Evolutionary conservation across 2,113 vertebrate species (phyloP).

Genomic region (Cyprinodon variegatus): DNA sequence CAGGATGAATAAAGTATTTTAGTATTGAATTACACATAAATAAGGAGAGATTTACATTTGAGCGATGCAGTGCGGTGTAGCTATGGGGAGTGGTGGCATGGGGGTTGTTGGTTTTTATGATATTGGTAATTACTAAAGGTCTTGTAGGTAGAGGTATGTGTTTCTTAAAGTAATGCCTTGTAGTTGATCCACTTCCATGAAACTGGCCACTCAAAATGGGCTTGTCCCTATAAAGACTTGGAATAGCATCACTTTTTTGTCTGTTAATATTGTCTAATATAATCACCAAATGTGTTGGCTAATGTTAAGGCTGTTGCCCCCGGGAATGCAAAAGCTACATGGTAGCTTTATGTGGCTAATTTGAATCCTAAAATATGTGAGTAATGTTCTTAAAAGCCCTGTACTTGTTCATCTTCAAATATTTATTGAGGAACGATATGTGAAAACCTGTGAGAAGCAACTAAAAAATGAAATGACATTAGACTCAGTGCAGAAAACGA

Average conservation of each 20-base stretch:
- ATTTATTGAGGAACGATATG: conserved; percentile 1
- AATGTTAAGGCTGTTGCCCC: not conserved
- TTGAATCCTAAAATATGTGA: not conserved
- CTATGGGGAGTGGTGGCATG: too few species aligned
- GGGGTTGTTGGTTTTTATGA: too few species aligned
- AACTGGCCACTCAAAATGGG: not conserved
- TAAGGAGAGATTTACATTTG: too few species aligned
- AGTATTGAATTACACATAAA: too few species aligned
- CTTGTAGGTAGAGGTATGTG: not conserved
- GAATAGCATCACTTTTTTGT: not conserved
- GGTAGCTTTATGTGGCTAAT: not conserved
- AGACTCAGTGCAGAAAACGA: conserved; percentile 5
- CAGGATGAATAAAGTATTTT: too few species aligned
- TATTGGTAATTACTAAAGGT: too few species aligned
- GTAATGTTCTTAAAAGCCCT: not conserved
- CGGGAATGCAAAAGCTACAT: not conserved
- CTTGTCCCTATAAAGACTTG: not conserved
- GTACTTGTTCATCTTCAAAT: not conserved
- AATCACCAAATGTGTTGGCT: not conserved
- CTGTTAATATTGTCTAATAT: not conserved
- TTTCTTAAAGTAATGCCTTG: not conserved
- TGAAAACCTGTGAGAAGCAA: conserved; percentile 4
- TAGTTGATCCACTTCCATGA: not conserved
- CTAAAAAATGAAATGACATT: not conserved
- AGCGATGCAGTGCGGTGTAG: too few species aligned